These are phyloP conservation scores for Microplitis mediator DNA, from an alignment of 1,140 invertebrate genomes.

Conservation along the genomic window DNA sequence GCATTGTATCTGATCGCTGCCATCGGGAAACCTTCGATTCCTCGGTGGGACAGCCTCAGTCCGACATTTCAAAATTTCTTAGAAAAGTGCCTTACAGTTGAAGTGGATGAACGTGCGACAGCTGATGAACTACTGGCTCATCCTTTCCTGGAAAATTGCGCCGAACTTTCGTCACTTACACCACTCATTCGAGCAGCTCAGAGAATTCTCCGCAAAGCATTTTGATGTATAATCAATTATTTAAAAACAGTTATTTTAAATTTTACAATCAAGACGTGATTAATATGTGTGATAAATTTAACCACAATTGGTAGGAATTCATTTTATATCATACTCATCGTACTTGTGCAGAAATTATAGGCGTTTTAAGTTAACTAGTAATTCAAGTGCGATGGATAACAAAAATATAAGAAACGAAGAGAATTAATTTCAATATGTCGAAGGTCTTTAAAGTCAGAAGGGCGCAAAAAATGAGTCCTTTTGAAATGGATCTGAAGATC, in stretches of 20 bases:
- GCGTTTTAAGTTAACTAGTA: too few species aligned
- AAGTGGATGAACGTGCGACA: conserved; percentile 85
- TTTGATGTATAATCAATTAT: conserved; percentile 17
- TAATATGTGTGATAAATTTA: background rate
- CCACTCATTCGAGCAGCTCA: conserved; percentile 92
- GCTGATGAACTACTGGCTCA: conserved; percentile 86
- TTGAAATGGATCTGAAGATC: too few species aligned
- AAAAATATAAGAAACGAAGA: too few species aligned
- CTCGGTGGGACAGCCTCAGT: conserved; percentile 82
- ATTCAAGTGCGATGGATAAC: too few species aligned
- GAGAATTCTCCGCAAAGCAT: conserved; percentile 71
- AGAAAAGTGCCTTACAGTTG: conserved; percentile 90
- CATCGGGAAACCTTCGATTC: conserved; percentile 90
- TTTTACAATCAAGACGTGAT: conserved; percentile 8
- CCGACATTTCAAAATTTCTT: conserved; percentile 81
- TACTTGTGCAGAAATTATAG: too few species aligned
- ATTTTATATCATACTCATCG: conserved; percentile 13
- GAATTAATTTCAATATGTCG: too few species aligned
- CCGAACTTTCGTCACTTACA: conserved; percentile 81
- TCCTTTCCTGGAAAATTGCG: conserved; percentile 85
- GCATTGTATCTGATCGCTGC: conserved; percentile 96
- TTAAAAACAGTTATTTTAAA: conserved; percentile 2
- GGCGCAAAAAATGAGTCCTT: too few species aligned
- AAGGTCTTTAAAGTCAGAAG: too few species aligned
- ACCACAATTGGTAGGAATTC: conserved; percentile 20